phyloP scores from a whole-genome alignment of 2,797 vertebrate species.

The Limnodromus scolopaceus region DNA sequence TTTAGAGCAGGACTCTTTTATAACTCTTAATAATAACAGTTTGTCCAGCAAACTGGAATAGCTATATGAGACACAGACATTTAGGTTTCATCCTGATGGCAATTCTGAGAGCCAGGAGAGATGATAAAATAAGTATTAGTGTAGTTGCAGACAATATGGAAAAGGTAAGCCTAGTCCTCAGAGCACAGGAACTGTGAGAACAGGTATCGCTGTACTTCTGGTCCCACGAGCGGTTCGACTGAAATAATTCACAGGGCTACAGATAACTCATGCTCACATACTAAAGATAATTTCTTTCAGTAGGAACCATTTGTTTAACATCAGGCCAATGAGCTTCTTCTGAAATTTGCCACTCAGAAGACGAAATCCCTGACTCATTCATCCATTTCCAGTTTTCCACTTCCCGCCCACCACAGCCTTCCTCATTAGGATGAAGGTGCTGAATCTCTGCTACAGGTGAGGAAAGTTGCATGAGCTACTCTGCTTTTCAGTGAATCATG shows the following conservation, averaged over 20 bases:
- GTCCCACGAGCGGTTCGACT: neutral
- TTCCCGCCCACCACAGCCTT: neutral
- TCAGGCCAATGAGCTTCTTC: neutral
- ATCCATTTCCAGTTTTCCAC: neutral
- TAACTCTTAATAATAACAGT: neutral
- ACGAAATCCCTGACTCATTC: neutral
- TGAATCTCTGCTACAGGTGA: neutral
- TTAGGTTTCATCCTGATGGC: neutral
- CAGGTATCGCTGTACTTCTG: neutral
- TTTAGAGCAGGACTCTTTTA: neutral
- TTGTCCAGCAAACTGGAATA: neutral
- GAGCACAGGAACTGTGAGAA: neutral
- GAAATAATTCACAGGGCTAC: neutral
- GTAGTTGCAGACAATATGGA: neutral
- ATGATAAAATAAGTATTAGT: neutral
- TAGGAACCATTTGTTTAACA: neutral
- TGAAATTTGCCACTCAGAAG: neutral
- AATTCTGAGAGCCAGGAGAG: neutral
- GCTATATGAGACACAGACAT: neutral
- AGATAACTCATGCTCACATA: neutral
- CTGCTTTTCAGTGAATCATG: neutral
- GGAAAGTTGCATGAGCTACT: neutral
- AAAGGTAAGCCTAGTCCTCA: neutral
- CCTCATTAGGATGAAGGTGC: neutral
- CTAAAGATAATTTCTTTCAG: neutral